Percentiles rank a stretch among this genome's conserved stretches.
Evolutionary conservation across 2,888 invertebrate species (phyloP).

Genomic region (Cataglyphis altisquamis): DNA sequence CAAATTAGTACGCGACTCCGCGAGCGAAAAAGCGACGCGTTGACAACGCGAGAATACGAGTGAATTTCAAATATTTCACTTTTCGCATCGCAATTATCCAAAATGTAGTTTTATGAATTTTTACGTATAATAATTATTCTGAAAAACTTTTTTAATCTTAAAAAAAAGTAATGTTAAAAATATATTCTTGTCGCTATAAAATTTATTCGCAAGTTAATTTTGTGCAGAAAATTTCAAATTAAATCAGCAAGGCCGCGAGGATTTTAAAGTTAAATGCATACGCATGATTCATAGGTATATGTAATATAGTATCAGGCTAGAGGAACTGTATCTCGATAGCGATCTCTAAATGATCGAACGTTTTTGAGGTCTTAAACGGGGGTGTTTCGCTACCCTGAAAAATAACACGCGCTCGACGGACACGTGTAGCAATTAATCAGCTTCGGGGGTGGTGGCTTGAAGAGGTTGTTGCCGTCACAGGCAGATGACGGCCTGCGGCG

Average conservation of each 20-base stretch:
- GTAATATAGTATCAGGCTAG: slow-evolving; percentile 1
- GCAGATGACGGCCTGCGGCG: slow-evolving; percentile 80
- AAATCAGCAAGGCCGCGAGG: neutral
- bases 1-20: slow-evolving; percentile 34
- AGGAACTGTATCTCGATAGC: slow-evolving; percentile 33
- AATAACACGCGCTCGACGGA: slow-evolving; percentile 66
- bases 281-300: slow-evolving; percentile 26
- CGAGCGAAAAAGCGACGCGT: slow-evolving; percentile 10
- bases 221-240: neutral
- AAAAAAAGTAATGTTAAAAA: neutral
- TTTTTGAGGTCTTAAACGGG: slow-evolving; percentile 36
- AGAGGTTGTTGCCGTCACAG: slow-evolving; percentile 81
- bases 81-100: neutral
- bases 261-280: slow-evolving; percentile 26
- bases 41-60: slow-evolving; percentile 13
- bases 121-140: neutral
- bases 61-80: neutral
- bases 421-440: slow-evolving; percentile 82
- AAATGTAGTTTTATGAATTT: neutral
- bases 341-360: slow-evolving; percentile 51
- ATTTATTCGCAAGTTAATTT: slow-evolving; percentile 1
- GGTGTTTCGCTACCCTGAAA: slow-evolving; percentile 59
- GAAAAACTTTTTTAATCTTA: neutral
- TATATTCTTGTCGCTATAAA: neutral
- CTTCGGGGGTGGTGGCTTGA: slow-evolving; percentile 73